These are phyloP conservation scores for Cepphus grylle DNA, from an alignment of 2,113 vertebrate species.

Conservation along the genomic window DNA sequence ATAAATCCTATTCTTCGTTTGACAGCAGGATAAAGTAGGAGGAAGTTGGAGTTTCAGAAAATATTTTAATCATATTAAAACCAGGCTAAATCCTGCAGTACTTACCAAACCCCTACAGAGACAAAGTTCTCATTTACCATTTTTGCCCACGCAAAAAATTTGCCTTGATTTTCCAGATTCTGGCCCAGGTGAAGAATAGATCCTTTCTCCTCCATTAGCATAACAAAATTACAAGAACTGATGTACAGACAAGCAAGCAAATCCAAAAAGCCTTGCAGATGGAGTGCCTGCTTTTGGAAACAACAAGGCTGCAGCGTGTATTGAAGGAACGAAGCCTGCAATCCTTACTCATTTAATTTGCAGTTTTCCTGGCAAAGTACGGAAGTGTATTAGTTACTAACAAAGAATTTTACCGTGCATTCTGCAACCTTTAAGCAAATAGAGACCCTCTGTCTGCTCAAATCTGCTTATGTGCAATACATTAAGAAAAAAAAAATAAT, in stretches of 20 bases:
- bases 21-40: conserved; percentile 14
- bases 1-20: background rate
- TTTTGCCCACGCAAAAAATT: background rate
- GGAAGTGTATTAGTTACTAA: background rate
- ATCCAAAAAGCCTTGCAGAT: background rate
- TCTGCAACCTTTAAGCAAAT: background rate
- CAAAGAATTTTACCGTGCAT: background rate
- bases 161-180: background rate
- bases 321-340: background rate
- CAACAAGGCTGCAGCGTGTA: background rate
- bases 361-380: background rate
- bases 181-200: background rate
- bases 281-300: conserved; percentile 11
- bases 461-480: background rate
- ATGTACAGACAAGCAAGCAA: background rate
- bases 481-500: background rate
- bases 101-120: background rate
- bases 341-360: background rate
- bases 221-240: background rate
- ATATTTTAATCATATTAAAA: conserved; percentile 7
- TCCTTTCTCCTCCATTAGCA: background rate
- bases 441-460: background rate
- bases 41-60: background rate
- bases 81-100: background rate
- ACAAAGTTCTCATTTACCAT: background rate